Evolutionary conservation across 2,888 invertebrate genomes (phyloP).

Genomic region (Orchestes rusci): DNA sequence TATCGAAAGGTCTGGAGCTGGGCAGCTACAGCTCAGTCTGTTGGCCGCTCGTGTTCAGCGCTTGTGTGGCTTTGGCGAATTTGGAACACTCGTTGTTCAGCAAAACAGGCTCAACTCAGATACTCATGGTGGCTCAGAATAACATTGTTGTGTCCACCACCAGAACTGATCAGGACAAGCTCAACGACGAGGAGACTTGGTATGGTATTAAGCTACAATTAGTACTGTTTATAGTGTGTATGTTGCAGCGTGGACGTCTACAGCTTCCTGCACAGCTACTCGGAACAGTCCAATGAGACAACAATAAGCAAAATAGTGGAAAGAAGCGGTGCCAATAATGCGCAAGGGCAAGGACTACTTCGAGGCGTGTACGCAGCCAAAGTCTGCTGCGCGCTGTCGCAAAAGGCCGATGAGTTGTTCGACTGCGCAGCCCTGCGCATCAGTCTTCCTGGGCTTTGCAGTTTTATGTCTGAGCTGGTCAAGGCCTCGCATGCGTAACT

Average conservation of each 20-base stretch:
- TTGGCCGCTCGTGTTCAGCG: constrained; percentile 93
- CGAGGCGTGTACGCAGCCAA: constrained; percentile 77
- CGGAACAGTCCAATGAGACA: constrained; percentile 55
- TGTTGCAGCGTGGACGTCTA: constrained; percentile 73
- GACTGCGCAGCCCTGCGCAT: constrained; percentile 82
- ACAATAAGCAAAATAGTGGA: constrained; percentile 66
- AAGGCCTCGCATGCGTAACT: constrained; percentile 73
- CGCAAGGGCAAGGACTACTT: constrained; percentile 50
- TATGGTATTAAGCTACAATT: too few species aligned
- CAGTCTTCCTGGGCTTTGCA: constrained; percentile 75
- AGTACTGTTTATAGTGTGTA: too few species aligned
- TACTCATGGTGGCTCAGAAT: constrained; percentile 59
- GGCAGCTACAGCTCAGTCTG: constrained; percentile 90
- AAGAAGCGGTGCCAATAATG: constrained; percentile 47
- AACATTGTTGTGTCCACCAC: constrained; percentile 54
- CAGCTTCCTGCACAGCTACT: constrained; percentile 62
- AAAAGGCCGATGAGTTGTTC: constrained; percentile 86
- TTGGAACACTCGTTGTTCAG: constrained; percentile 88
- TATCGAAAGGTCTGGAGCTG: constrained; percentile 65
- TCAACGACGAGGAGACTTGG: constrained; percentile 74
- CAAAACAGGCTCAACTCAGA: constrained; percentile 63
- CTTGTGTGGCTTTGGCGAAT: constrained; percentile 87
- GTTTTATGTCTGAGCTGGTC: constrained; percentile 76
- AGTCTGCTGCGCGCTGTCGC: constrained; percentile 82
- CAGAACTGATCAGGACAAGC: constrained; percentile 50